These are phyloP conservation scores for Brachynemurus nebulosus DNA, from an alignment of 2,888 invertebrate genomes.

Conservation along the genomic window DNA sequence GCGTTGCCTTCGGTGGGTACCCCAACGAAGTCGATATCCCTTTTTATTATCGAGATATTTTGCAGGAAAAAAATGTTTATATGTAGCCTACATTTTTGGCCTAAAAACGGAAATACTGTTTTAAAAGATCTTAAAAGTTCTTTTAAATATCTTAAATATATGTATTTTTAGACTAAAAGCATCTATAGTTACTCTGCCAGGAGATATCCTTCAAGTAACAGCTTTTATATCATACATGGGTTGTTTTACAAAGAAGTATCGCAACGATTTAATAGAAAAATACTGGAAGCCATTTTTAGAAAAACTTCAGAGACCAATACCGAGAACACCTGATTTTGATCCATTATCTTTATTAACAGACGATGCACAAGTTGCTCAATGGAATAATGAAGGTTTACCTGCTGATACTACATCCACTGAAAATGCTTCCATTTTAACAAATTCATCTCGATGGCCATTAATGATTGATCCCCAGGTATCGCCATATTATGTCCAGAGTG, in stretches of 20 bases:
- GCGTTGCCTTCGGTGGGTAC: too few species aligned
- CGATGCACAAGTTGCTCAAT: constrained; percentile 80
- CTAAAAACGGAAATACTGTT: too few species aligned
- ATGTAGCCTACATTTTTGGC: too few species aligned
- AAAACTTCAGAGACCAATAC: constrained; percentile 56
- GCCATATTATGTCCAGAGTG: too few species aligned
- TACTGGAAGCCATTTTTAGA: constrained; percentile 72
- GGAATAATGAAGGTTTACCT: constrained; percentile 91
- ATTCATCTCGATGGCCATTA: constrained; percentile 83
- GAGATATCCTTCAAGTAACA: constrained; percentile 76
- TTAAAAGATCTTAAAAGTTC: too few species aligned
- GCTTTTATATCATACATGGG: constrained; percentile 94
- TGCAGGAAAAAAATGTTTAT: too few species aligned
- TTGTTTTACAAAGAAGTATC: constrained; percentile 76
- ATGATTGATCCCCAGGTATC: constrained; percentile 89
- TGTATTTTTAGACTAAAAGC: constrained; percentile 44
- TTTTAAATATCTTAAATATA: background rate
- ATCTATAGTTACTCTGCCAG: constrained; percentile 67
- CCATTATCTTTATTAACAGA: constrained; percentile 78
- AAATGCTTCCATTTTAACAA: constrained; percentile 82
- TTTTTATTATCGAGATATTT: too few species aligned
- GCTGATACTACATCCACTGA: constrained; percentile 89
- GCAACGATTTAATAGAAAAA: constrained; percentile 60
- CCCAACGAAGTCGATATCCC: too few species aligned
- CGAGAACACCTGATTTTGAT: constrained; percentile 65